Evolutionary conservation across 1,140 invertebrate species (phyloP).

Genomic region (Cardiocondyla obscurior): DNA sequence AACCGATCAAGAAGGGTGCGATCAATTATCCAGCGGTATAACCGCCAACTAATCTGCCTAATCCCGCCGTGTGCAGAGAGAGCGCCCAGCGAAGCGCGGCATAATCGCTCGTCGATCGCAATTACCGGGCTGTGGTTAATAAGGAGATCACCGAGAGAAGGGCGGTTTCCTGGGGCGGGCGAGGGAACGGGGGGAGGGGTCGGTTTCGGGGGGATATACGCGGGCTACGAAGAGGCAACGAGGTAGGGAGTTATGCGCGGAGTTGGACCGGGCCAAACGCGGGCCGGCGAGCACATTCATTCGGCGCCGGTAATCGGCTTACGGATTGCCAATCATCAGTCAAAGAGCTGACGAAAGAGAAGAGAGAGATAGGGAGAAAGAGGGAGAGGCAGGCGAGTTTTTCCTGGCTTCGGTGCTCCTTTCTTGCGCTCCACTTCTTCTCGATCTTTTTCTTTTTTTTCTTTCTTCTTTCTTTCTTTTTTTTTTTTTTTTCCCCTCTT

Average conservation of each 20-base stretch:
- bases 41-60: constrained; percentile 76
- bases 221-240: constrained; percentile 9
- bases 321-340: constrained; percentile 77
- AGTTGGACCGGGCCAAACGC: constrained; percentile 67
- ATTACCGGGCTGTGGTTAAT: constrained; percentile 73
- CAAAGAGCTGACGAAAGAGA: constrained; percentile 65
- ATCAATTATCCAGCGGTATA: constrained; percentile 74
- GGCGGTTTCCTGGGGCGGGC: constrained; percentile 62
- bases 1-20: constrained; percentile 61
- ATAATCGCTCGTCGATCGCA: constrained; percentile 74
- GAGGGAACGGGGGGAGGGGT: constrained; percentile 20
- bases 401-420: constrained; percentile 45
- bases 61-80: constrained; percentile 65
- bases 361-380: constrained; percentile 35
- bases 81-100: constrained; percentile 67
- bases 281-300: constrained; percentile 70
- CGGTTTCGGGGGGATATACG: constrained; percentile 33
- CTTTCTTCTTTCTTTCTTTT: constrained; percentile 27
- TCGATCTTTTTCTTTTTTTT: constrained; percentile 57
- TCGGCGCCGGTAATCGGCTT: constrained; percentile 75
- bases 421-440: constrained; percentile 28
- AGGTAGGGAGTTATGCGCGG: constrained; percentile 52
- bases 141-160: constrained; percentile 72
- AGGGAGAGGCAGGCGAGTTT: constrained; percentile 47
- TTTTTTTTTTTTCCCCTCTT: constrained; percentile 54